phyloP scores from a whole-genome alignment of 2,113 vertebrate genomes.

The Nesogale talazaci region DNA sequence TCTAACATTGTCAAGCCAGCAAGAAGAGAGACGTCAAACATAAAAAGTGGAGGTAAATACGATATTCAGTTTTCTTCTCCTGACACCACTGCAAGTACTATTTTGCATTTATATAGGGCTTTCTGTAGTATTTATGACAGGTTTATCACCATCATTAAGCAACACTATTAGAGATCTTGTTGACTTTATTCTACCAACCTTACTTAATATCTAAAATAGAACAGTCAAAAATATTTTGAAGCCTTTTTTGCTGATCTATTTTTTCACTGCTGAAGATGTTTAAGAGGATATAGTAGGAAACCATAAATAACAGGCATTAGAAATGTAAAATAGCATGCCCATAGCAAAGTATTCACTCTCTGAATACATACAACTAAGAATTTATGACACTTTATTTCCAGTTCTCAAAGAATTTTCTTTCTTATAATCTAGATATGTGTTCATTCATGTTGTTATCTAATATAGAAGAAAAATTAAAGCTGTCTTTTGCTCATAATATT shows the following conservation, averaged over 20 bases:
- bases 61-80: not conserved
- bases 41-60: not conserved
- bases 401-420: not conserved
- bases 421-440: not conserved
- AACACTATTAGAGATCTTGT: constrained; percentile 12
- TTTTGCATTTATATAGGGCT: constrained; percentile 38
- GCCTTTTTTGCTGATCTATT: not conserved
- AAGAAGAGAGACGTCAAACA: constrained; percentile 50
- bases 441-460: not conserved
- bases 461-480: not conserved
- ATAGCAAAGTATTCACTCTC: not conserved
- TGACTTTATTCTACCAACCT: not conserved
- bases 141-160: constrained; percentile 25
- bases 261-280: not conserved
- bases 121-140: not conserved
- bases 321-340: constrained; percentile 4
- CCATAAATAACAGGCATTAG: not conserved
- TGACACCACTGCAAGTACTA: not conserved
- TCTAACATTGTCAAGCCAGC: not conserved
- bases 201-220: not conserved
- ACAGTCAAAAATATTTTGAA: not conserved
- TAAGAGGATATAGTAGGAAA: not conserved
- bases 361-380: constrained; percentile 6
- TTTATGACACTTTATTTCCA: not conserved
- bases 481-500: not conserved